Evolutionary conservation across 2,888 invertebrate genomes (phyloP).

Genomic region (Taphrorychus bicolor): DNA sequence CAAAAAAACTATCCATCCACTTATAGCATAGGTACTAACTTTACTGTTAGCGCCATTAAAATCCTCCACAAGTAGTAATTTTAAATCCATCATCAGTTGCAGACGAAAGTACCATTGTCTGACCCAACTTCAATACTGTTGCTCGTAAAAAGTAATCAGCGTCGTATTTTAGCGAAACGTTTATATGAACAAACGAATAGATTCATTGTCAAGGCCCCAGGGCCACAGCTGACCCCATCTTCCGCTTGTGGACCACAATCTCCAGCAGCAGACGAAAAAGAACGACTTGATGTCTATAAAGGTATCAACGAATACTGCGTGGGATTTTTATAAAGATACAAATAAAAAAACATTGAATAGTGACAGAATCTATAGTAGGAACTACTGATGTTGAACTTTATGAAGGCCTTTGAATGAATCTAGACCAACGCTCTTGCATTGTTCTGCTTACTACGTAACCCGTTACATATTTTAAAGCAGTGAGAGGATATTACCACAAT

Average conservation of each 20-base stretch:
- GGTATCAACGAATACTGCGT: no score
- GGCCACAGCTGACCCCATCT: constrained; percentile 4
- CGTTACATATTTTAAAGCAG: constrained; percentile 36
- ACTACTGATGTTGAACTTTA: no score
- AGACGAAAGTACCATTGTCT: neutral
- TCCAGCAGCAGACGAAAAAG: constrained; percentile 10
- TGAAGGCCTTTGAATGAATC: constrained; percentile 40
- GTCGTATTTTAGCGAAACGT: neutral
- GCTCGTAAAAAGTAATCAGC: neutral
- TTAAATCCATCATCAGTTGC: neutral
- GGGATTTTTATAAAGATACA: no score
- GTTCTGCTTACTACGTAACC: constrained; percentile 41
- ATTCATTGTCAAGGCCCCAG: constrained; percentile 3
- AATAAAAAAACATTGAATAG: no score
- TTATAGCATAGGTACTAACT: no score
- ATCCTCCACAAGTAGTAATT: neutral
- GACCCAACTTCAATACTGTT: neutral
- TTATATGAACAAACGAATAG: neutral
- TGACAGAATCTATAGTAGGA: no score
- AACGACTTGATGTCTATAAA: constrained; percentile 5
- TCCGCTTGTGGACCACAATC: neutral
- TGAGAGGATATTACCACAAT: neutral
- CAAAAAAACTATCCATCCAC: no score
- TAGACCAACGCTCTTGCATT: constrained; percentile 31
- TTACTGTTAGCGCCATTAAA: neutral